Evolutionary conservation across 2,113 vertebrate genomes (phyloP), one percentile per base, ranked within the genome.

Genomic region (Tachycineta bicolor): DNA sequence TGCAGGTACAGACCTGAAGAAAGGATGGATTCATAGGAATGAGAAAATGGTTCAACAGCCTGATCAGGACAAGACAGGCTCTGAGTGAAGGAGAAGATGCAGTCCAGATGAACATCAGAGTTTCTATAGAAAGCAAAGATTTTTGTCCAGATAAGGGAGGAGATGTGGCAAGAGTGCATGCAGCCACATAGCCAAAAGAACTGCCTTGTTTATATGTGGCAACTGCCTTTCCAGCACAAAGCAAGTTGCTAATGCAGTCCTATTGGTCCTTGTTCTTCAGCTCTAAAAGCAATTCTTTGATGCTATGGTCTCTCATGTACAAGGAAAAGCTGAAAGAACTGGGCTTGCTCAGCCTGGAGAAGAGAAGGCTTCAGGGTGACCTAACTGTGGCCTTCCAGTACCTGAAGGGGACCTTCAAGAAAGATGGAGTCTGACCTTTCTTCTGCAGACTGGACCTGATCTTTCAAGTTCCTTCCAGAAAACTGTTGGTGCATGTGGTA

Each of bases 141-240:
- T 68, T 87, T 65, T 80, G 41, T 77, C 21, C 39, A 64, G 12
- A 19, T 63, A 50, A 83, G 13, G n/a, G n/a, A 64, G 29, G 7
- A 74, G 25, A 52, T 12, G 10, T 47, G 22, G 26, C 50, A 93
- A 59, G 10, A 77, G 33, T 26, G 18, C 76, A 59, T 5, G 9
- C 8, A 77, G n/a, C n/a, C 50, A 65, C 39, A 34, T 0, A 34
- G 46, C 8, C 8, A 25, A 39, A 82, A 64, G 21, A 49, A 19
- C 6, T 10, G 6, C 13, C 19, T 21, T 33, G 3, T 69, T 75
- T 41, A 73, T 3, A 21, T 0, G 7, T 3, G 10, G 31, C 24
- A 85, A 9, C 29, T 83, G 43, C 34, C 29, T 79, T 87, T 76
- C 11, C 33, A 76, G 33, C 0, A 2, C 4, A 58, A 71, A 62